These are phyloP conservation scores for Nemopilema nomurai DNA, from an alignment of 30 jellyfish, hydroid and myxozoan genomes.

Conservation along the genomic window DNA sequence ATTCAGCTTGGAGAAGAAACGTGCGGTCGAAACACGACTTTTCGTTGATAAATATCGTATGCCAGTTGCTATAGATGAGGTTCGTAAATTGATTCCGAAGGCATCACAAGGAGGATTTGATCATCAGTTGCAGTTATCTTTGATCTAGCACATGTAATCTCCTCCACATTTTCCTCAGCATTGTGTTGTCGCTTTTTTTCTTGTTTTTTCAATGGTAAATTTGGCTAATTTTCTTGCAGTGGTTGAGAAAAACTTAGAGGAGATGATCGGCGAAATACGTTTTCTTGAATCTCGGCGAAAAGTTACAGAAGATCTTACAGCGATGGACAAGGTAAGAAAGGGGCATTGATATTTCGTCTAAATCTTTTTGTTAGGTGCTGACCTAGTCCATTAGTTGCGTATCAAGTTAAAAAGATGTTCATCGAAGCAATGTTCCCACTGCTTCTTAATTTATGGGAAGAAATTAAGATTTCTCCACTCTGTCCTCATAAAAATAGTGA, in stretches of 20 bases:
- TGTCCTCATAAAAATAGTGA: no score
- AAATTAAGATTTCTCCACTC: no score
- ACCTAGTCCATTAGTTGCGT: no score
- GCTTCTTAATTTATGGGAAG: no score
- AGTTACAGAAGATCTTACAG: conserved; percentile 11
- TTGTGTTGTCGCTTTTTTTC: neutral
- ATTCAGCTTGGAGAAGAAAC: neutral
- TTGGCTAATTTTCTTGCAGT: conserved; percentile 13
- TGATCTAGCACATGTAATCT: neutral
- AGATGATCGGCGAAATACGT: conserved; percentile 14
- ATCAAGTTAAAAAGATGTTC: no score
- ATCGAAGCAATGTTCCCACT: no score
- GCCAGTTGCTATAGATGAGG: neutral
- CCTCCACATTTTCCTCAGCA: neutral
- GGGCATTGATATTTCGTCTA: no score
- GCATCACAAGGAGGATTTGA: neutral
- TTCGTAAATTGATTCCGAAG: neutral
- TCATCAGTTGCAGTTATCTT: neutral
- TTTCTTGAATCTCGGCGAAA: conserved; percentile 35
- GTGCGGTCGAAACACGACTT: neutral
- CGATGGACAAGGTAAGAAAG: conserved; percentile 30
- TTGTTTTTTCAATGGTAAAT: neutral
- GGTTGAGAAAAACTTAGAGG: conserved; percentile 36
- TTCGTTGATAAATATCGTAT: neutral
- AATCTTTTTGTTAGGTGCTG: no score